A percentile compares a stretch with the other conserved stretches of the same genome.
phyloP scores from a whole-genome alignment of 1,140 invertebrate species.

The Temnothorax longispinosus region DNA sequence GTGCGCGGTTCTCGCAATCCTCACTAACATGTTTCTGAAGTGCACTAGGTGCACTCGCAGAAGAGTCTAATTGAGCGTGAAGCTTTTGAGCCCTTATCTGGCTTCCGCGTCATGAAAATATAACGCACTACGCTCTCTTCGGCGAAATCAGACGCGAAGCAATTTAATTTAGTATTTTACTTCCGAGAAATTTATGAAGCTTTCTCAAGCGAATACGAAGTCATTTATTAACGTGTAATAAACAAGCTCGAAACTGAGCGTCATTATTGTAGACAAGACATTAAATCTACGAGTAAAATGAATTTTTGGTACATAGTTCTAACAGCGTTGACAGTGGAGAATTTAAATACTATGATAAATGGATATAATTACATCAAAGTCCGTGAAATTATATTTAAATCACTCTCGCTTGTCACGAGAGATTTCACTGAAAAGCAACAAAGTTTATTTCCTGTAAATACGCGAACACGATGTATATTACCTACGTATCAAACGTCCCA shows the following conservation, averaged over 20 bases:
- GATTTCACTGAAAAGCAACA: background rate
- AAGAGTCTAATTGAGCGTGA: conserved; percentile 19
- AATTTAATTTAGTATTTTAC: conserved; percentile 19
- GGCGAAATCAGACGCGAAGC: background rate
- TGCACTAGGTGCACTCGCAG: background rate
- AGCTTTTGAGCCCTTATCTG: conserved; percentile 23
- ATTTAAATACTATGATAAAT: background rate
- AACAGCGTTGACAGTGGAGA: background rate
- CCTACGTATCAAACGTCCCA: background rate
- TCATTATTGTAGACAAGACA: background rate
- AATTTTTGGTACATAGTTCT: background rate
- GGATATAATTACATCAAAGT: background rate
- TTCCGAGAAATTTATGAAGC: conserved; percentile 4
- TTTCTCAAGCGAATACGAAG: background rate
- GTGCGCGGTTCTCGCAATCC: background rate
- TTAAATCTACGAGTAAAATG: background rate
- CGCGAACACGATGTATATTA: background rate
- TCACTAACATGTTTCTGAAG: conserved; percentile 9
- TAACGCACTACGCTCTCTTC: background rate
- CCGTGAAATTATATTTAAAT: background rate
- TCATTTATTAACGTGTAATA: conserved; percentile 11
- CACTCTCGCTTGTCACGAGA: background rate
- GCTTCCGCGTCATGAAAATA: conserved; percentile 12
- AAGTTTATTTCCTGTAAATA: background rate
- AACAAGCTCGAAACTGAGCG: background rate